Percentiles rank a stretch among this genome's conserved stretches.
phyloP scores from a whole-genome alignment of 2,797 vertebrate species.

The Malurus splendens region DNA sequence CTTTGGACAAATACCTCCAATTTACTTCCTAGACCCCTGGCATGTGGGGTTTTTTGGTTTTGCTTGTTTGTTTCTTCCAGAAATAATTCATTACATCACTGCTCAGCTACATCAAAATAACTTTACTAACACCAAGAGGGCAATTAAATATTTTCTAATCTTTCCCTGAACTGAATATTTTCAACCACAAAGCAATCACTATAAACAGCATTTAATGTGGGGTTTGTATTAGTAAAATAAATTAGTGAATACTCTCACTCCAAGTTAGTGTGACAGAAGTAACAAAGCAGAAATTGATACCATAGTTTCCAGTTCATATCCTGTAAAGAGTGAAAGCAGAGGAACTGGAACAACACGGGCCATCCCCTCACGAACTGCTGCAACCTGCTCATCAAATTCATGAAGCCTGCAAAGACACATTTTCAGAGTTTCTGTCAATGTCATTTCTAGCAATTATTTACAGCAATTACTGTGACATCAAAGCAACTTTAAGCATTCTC shows the following conservation, averaged over 20 bases:
- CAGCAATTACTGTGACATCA: background rate
- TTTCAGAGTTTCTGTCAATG: background rate
- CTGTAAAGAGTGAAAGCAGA: conserved; percentile 93
- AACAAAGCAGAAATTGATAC: conserved; percentile 60
- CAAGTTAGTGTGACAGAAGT: background rate
- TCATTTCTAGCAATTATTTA: background rate
- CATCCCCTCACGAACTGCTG: conserved; percentile 96
- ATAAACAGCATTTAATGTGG: background rate
- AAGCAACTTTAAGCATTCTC: background rate
- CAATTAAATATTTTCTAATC: background rate
- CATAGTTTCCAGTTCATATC: conserved; percentile 97
- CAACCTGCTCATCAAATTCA: conserved; percentile 97
- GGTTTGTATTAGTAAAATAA: background rate
- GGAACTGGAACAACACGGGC: conserved; percentile 95
- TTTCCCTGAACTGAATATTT: background rate
- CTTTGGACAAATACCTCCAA: background rate
- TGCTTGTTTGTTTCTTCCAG: background rate
- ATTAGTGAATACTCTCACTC: background rate
- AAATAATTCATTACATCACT: background rate
- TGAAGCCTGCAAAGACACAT: conserved; percentile 80
- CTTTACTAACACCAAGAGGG: background rate
- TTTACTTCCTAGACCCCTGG: background rate
- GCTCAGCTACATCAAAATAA: background rate
- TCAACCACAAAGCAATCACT: background rate
- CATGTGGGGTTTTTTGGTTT: background rate